Base-by-base conservation (phyloP, 2,797 vertebrate genomes). In the Sparidentex hasta region DNA sequence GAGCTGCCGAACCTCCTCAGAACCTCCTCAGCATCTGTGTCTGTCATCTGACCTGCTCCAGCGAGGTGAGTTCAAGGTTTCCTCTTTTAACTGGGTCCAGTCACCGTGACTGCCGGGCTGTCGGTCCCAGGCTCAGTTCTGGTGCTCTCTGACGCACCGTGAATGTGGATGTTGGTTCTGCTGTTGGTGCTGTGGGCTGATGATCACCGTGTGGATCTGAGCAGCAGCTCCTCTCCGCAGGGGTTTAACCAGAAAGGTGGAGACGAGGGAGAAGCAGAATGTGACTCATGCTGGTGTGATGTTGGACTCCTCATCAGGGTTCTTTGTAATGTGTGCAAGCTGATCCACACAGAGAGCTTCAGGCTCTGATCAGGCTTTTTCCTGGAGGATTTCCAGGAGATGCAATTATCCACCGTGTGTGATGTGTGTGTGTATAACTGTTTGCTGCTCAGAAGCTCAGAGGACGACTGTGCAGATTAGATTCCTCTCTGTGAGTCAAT, bases 21-120 rank as follows among this genome's bases (percentile, higher is more conserved):
- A 61, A 61, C 66, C 66, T 58, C 80, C 71, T 77, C 70, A 62
- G 73, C 77, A 76, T 84, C 83, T 54, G 33, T 20, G 57, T 65
- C 25, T 74, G 2, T 50, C 48, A 20, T 48, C 48, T 16, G 71
- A 68, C 54, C 79, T 62, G 33, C 21, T 63, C 2, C 59, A 78
- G 50, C 48, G 29, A 90, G 90, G 88, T 93, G 90, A 91, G 88
- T 65, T 46, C 50, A 33, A 33, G 33, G 33, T 33, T 33, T 33
- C 33, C 33, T 44, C 6, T 20, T 64, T 43, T 13, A 75, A 88
- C 74, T 83, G 80, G 27, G 54, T 11, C 4, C 54, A 59, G 51
- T 51, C 48, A 3, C 23, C 44, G 33, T 33, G 12, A 33, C n/a
- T 13, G 33, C 41, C 38, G 57, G n/a, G 23, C 47, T 48, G 56